These are phyloP conservation scores for Plecotus auritus DNA, from an alignment of 2,113 vertebrate genomes.

Conservation along the genomic window DNA sequence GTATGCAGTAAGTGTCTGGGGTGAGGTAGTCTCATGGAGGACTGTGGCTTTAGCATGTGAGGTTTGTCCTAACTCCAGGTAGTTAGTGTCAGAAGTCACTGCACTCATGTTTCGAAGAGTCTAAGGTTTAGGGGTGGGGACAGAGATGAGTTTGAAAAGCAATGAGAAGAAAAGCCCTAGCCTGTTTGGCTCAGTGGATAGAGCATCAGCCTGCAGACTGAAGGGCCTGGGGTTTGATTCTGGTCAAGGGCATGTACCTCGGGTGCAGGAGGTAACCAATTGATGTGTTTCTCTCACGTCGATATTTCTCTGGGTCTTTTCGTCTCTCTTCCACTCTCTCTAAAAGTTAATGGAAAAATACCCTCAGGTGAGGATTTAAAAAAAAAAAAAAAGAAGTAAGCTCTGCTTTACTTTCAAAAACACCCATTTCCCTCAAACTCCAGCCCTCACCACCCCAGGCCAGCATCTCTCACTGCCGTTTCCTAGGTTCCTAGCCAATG, in stretches of 20 bases:
- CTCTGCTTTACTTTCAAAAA: neutral
- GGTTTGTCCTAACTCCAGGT: neutral
- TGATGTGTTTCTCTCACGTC: no score
- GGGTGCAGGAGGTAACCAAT: no score
- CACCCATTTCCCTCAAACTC: neutral
- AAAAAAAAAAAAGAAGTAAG: neutral
- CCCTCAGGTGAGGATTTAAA: no score
- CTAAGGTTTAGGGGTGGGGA: neutral
- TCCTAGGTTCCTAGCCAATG: neutral
- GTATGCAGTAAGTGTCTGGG: neutral
- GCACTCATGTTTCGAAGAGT: neutral
- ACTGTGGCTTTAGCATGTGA: neutral
- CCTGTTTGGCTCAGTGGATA: no score
- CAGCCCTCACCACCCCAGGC: neutral
- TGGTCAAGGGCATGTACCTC: no score
- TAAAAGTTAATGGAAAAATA: no score
- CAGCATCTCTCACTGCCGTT: neutral
- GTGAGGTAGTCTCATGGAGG: neutral
- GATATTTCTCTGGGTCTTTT: no score
- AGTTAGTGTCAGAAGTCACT: neutral
- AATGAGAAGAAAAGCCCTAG: neutral
- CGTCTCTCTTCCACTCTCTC: no score
- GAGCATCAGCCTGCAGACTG: no score
- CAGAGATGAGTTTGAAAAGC: neutral
- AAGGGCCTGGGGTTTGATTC: no score